phyloP scores from a whole-genome alignment of 2,113 vertebrate genomes.

The Empidonax alnorum region DNA sequence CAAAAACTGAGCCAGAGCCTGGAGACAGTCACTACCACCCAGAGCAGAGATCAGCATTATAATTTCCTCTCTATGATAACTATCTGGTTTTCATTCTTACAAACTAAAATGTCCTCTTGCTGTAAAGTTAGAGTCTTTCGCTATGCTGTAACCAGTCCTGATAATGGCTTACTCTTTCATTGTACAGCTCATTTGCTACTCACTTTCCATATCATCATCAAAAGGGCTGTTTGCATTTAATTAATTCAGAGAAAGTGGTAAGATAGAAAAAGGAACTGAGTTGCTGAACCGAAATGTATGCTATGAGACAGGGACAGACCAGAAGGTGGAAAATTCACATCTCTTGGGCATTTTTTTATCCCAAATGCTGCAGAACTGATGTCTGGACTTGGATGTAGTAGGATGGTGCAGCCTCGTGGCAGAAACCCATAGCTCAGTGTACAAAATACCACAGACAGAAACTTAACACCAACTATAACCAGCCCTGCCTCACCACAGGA shows the following conservation, averaged over 20 bases:
- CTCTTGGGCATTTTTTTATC: not conserved
- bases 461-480: not conserved
- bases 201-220: not conserved
- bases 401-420: not conserved
- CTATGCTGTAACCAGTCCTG: not conserved
- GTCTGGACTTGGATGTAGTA: rapidly evolving
- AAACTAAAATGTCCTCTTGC: not conserved
- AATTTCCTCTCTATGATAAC: not conserved
- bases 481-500: not conserved
- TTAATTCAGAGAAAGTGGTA: not conserved
- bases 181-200: not conserved
- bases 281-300: not conserved
- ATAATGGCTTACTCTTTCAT: not conserved
- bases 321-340: not conserved
- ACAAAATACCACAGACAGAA: not conserved
- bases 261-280: not conserved
- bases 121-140: not conserved
- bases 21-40: not conserved
- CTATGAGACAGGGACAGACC: not conserved
- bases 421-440: not conserved
- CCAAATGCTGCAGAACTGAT: not conserved
- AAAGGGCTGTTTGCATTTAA: not conserved
- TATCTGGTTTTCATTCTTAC: not conserved
- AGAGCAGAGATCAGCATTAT: not conserved
- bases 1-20: not conserved